Evolutionary conservation across 2,888 invertebrate genomes (phyloP), one percentile per base, ranked within the genome.

Genomic region (Drosophila fungiperda): DNA sequence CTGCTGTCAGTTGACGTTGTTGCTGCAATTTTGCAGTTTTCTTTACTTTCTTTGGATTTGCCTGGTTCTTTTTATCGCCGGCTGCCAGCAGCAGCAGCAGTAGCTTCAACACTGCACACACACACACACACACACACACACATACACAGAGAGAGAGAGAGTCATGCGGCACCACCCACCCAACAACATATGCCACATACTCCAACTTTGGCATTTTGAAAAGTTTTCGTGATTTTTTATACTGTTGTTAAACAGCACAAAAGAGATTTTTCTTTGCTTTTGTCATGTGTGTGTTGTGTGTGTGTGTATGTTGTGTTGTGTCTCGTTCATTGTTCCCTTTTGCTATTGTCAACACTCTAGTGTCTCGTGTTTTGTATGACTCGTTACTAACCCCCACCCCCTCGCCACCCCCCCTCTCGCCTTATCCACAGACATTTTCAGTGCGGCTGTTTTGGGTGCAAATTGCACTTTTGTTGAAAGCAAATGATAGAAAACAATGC

Each of bases 381-480:
- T 76, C 64, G 78, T 78, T 78, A 78, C 71, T 53, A 71, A 65
- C 15, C 54, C 33, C 45, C n/a, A 3, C 17, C 12, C 58, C 64
- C 61, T 79, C 68, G 6, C 8, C 26, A 2, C 3, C 11, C 1
- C n/a, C 26, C 29, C 29, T 0, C 50, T 17, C 49, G 29, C 29
- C 29, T 29, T 29, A 29, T 29, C 29, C 29, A 29, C 29, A 29
- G 29, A 26, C 49, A 23, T 23, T 23, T 23, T 23, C 29, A 0
- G n/a, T 82, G 78, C 70, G 69, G 74, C 73, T 89, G 89, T 90
- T 80, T 78, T 79, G 89, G 85, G 88, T 89, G 87, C 87, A 87
- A 87, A 87, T 87, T 87, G 87, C 90, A 87, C 89, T 89, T 87
- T 90, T 87, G 90, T 90, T 79, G 66, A 73, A 82, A 89, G 45